A percentile compares a stretch with the other conserved stretches of the same genome.
phyloP scores from a whole-genome alignment of 1,140 invertebrate species.

The Ceratina japonica region DNA sequence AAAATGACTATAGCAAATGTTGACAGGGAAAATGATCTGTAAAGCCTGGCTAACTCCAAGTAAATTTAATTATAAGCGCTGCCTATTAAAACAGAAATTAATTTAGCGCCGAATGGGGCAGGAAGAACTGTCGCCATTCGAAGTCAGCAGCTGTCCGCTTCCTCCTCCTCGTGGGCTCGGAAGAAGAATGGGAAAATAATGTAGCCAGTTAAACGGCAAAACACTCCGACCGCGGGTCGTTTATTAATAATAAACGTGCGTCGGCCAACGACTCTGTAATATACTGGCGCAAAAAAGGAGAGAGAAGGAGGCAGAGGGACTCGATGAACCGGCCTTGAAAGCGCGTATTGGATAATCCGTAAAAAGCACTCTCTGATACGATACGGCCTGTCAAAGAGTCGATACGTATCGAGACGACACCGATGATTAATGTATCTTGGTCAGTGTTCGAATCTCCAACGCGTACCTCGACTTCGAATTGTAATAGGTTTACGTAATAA shows the following conservation, averaged over 20 bases:
- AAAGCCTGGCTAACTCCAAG: neutral
- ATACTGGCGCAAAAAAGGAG: too few species aligned
- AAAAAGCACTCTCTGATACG: slow-evolving; percentile 14
- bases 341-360: slow-evolving; percentile 5
- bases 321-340: slow-evolving; percentile 1
- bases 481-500: slow-evolving; percentile 41
- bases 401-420: slow-evolving; percentile 38
- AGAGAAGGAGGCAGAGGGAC: neutral
- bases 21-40: too few species aligned
- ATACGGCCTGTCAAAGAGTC: slow-evolving; percentile 17
- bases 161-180: neutral
- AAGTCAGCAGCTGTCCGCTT: slow-evolving; percentile 33
- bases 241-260: slow-evolving; percentile 14
- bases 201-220: neutral
- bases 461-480: slow-evolving; percentile 20
- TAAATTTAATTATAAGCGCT: slow-evolving; percentile 50
- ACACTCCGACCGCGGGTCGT: neutral
- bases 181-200: slow-evolving; percentile 19
- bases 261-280: neutral
- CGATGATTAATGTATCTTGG: slow-evolving; percentile 42
- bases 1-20: too few species aligned
- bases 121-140: slow-evolving; percentile 17
- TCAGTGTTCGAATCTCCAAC: neutral
- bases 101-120: slow-evolving; percentile 10
- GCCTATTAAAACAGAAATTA: slow-evolving; percentile 46